These are phyloP conservation scores for Dichetophora obliterata DNA, from an alignment of 2,888 invertebrate genomes.

Conservation along the genomic window DNA sequence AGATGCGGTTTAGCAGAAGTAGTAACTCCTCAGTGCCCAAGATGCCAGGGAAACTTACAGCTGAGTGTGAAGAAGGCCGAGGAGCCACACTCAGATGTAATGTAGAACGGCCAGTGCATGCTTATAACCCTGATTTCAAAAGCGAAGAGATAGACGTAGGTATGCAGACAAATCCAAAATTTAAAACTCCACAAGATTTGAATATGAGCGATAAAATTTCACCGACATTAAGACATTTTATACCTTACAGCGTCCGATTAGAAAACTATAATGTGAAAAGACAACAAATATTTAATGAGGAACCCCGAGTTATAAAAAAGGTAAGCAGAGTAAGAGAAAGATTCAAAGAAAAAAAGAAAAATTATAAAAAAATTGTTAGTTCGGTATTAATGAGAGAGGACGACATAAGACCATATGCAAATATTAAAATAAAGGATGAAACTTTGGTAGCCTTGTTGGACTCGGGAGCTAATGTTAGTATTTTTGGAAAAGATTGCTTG, in stretches of 20 bases:
- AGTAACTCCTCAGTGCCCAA: neutral
- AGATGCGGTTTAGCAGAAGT: neutral
- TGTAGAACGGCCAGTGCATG: no score
- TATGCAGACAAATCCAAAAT: no score
- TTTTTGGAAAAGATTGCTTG: constrained; percentile 14
- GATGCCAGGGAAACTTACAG: neutral
- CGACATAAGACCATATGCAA: neutral
- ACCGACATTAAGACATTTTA: no score
- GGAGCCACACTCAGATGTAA: neutral
- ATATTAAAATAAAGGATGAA: neutral
- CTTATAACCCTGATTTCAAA: no score
- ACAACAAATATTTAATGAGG: neutral
- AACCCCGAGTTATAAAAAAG: no score
- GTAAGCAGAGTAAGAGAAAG: neutral
- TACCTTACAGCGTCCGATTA: neutral
- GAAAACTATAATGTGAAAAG: neutral
- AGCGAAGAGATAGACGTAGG: no score
- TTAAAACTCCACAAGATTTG: no score
- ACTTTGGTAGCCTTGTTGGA: constrained; percentile 12
- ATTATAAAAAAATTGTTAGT: neutral
- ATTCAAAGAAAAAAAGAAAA: neutral
- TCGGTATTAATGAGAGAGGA: neutral
- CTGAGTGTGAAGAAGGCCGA: neutral
- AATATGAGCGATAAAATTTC: no score
- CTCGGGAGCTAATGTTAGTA: constrained; percentile 13